Percentiles rank a stretch among this genome's conserved stretches.
phyloP scores from a whole-genome alignment of 2,797 vertebrate species.

The Notoglanidium macrostoma region DNA sequence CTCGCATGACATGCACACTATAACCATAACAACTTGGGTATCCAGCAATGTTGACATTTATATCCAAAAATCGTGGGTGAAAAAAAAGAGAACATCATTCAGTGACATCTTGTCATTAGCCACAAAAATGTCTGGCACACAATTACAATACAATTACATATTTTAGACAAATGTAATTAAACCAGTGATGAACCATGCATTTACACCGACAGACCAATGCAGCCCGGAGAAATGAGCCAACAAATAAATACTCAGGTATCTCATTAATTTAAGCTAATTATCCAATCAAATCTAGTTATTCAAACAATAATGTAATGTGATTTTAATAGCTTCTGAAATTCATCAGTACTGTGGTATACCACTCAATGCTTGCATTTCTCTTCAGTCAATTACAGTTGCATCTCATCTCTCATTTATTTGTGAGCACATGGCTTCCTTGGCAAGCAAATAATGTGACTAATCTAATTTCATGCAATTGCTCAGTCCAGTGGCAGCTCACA shows the following conservation, averaged over 20 bases:
- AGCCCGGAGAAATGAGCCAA: background rate
- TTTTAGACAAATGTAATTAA: background rate
- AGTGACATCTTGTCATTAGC: background rate
- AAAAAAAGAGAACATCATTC: background rate
- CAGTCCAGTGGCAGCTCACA: background rate
- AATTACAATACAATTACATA: background rate
- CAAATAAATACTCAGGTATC: background rate
- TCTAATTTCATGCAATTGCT: conserved; percentile 32
- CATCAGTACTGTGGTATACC: background rate
- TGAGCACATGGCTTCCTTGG: conserved; percentile 25
- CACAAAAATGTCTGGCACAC: background rate
- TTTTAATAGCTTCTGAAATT: conserved; percentile 3
- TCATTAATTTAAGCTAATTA: conserved; percentile 8
- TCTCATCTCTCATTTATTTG: conserved; percentile 26
- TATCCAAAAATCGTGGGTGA: background rate
- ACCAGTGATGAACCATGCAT: background rate
- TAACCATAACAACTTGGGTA: background rate
- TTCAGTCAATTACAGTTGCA: background rate
- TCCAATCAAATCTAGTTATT: conserved; percentile 9
- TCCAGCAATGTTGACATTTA: background rate
- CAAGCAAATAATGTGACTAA: conserved; percentile 18
- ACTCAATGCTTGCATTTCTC: conserved; percentile 14
- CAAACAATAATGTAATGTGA: conserved; percentile 7
- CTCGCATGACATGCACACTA: background rate
- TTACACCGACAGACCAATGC: background rate